A percentile compares a stretch with the other conserved stretches of the same genome.
Evolutionary conservation across 2,888 invertebrate species (phyloP).

Genomic region (Agrilus cyanescens): DNA sequence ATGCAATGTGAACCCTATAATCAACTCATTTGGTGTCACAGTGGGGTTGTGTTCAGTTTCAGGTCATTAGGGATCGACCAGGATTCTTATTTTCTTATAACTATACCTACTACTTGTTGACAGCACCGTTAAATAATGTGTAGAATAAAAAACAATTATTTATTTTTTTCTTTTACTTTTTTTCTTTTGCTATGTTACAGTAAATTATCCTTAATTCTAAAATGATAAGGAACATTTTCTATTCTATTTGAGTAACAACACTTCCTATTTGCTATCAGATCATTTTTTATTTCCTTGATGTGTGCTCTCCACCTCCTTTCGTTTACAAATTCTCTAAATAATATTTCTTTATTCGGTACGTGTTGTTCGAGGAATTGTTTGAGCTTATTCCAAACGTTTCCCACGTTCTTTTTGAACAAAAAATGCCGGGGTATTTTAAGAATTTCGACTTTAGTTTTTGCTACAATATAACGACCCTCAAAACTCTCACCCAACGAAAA

Average conservation of each 20-base stretch:
- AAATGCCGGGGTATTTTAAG: constrained; percentile 59
- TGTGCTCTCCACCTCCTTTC: constrained; percentile 46
- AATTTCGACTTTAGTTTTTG: constrained; percentile 50
- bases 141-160: no score
- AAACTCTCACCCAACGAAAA: constrained; percentile 60
- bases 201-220: constrained; percentile 36
- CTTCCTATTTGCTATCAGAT: constrained; percentile 38
- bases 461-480: constrained; percentile 52
- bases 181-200: no score
- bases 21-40: no score
- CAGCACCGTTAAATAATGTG: no score
- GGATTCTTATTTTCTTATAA: no score
- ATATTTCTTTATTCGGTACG: constrained; percentile 44
- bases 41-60: no score
- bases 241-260: constrained; percentile 44
- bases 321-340: constrained; percentile 43
- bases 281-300: constrained; percentile 39
- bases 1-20: no score
- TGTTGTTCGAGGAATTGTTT: constrained; percentile 46
- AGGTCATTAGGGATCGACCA: no score
- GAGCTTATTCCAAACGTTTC: constrained; percentile 53
- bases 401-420: constrained; percentile 52
- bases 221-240: constrained; percentile 54
- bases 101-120: no score
- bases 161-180: no score